Conservation (phyloP, 2,113 vertebrate genomes). For the Callipepla californica region DNA sequence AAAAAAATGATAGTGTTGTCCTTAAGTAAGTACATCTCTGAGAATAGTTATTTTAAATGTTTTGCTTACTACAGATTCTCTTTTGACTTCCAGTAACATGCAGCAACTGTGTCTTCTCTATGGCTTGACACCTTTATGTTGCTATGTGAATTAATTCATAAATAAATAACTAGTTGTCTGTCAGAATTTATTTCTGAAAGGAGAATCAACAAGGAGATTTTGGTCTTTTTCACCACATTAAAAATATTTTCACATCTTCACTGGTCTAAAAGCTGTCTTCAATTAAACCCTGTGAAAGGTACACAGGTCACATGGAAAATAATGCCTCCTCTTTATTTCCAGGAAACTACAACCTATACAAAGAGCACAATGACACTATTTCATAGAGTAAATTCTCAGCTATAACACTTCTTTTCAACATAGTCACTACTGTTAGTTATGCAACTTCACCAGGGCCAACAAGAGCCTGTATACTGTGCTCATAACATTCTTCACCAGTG, state of each 20-base stretch:
- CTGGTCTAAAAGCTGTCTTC: not conserved
- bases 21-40: not conserved
- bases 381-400: too few species aligned
- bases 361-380: too few species aligned
- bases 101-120: not conserved
- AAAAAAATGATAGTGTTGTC: not conserved
- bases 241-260: not conserved
- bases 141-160: not conserved
- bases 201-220: not conserved
- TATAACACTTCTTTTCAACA: too few species aligned
- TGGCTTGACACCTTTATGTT: not conserved
- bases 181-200: not conserved
- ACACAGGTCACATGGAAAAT: too few species aligned
- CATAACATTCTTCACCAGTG: too few species aligned
- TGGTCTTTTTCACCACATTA: not conserved
- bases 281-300: not conserved
- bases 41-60: not conserved
- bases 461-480: too few species aligned
- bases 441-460: too few species aligned
- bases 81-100: not conserved
- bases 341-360: too few species aligned
- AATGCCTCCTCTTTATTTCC: too few species aligned
- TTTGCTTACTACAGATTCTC: not conserved
- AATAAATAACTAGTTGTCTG: not conserved
- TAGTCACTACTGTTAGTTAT: too few species aligned